These are phyloP conservation scores for Dasyornis broadbenti DNA, from an alignment of 2,113 vertebrate genomes.

Conservation along the genomic window DNA sequence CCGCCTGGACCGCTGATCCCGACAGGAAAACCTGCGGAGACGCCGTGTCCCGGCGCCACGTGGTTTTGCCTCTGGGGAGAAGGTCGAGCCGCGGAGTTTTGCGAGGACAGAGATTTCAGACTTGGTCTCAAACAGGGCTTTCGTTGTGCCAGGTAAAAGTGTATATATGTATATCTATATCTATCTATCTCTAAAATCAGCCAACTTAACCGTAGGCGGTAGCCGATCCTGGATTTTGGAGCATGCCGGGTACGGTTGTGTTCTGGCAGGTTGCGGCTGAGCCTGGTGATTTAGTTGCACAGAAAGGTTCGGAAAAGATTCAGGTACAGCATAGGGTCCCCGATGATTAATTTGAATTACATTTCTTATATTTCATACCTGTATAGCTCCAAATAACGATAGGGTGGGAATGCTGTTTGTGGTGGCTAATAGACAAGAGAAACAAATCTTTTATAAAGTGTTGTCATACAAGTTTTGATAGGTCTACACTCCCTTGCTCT, in stretches of 20 bases:
- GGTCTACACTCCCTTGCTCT: not conserved
- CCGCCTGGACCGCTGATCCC: not conserved
- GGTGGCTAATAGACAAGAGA: not conserved
- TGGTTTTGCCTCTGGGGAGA: not conserved
- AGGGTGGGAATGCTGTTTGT: not conserved
- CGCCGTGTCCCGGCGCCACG: constrained; percentile 1
- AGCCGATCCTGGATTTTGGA: not conserved
- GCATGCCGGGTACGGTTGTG: not conserved
- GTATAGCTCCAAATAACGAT: not conserved
- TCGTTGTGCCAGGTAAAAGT: not conserved
- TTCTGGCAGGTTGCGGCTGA: not conserved
- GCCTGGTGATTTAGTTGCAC: not conserved
- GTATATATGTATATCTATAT: not conserved
- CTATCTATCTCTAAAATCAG: not conserved
- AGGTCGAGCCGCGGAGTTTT: not conserved
- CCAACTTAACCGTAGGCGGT: not conserved
- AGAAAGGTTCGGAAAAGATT: not conserved
- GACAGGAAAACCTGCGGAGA: constrained; percentile 14
- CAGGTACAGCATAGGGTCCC: not conserved
- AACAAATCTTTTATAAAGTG: not conserved
- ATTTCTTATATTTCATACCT: not conserved
- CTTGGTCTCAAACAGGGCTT: not conserved
- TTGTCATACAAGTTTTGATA: not conserved
- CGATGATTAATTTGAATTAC: not conserved
- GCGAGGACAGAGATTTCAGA: not conserved